Evolutionary conservation across 2,888 invertebrate genomes (phyloP).

Genomic region (Cheiracanthium punctorium): DNA sequence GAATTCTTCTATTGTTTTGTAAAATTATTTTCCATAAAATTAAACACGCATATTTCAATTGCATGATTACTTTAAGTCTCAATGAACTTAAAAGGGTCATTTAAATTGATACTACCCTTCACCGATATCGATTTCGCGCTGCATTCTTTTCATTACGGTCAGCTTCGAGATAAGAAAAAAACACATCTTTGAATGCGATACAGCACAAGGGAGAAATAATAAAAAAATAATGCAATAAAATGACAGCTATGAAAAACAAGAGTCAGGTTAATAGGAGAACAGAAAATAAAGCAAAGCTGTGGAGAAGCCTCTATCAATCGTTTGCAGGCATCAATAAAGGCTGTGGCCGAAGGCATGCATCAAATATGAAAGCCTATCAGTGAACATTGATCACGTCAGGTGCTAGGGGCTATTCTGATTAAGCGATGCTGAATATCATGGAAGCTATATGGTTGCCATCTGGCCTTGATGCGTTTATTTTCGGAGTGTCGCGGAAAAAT

Average conservation of each 20-base stretch:
- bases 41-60: too few relatives aligned
- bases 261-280: background rate
- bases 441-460: slow-evolving; percentile 30
- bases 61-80: too few relatives aligned
- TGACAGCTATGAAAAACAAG: background rate
- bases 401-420: slow-evolving; percentile 30
- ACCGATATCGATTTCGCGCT: too few relatives aligned
- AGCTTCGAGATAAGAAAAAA: background rate
- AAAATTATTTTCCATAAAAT: too few relatives aligned
- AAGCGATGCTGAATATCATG: slow-evolving; percentile 27
- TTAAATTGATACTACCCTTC: too few relatives aligned
- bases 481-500: background rate
- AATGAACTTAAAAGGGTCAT: too few relatives aligned
- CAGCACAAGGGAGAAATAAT: background rate
- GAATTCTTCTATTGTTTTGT: too few relatives aligned
- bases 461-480: slow-evolving; percentile 22
- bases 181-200: background rate
- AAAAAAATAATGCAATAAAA: background rate
- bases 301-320: slow-evolving; percentile 29
- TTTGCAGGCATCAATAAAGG: slow-evolving; percentile 46
- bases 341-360: slow-evolving; percentile 35
- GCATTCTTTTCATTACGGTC: too few relatives aligned
- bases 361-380: slow-evolving; percentile 42
- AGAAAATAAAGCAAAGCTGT: background rate
- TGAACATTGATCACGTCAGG: slow-evolving; percentile 46